Evolutionary conservation across 2,888 invertebrate genomes (phyloP).

Genomic region (Sarcophaga carnaria): DNA sequence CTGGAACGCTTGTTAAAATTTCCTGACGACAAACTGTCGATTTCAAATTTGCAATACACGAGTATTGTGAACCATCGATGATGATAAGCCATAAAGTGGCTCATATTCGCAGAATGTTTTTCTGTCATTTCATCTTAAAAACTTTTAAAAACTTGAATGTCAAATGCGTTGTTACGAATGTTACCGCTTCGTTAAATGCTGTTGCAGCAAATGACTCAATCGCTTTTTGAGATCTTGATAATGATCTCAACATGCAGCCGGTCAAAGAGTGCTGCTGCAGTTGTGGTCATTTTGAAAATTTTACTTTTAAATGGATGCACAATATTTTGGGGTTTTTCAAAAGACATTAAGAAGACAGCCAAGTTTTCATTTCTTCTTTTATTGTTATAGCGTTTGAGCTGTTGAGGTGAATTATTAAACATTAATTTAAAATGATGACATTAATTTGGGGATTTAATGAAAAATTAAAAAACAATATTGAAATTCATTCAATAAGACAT

Average conservation of each 20-base stretch:
- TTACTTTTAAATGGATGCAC: constrained; percentile 19
- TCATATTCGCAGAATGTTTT: constrained; percentile 4
- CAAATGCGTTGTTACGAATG: constrained; percentile 18
- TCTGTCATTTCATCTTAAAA: constrained; percentile 4
- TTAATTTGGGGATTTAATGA: constrained; percentile 50
- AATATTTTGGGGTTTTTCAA: background rate
- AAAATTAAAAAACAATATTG: background rate
- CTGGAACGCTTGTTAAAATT: background rate
- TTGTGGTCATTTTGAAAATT: constrained; percentile 21
- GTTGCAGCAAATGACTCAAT: constrained; percentile 54
- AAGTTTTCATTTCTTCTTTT: background rate
- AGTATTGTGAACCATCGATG: constrained; percentile 5
- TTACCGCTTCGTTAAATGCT: constrained; percentile 37
- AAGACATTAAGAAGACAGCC: constrained; percentile 1
- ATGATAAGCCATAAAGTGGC: background rate
- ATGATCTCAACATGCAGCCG: constrained; percentile 34
- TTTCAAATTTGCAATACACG: constrained; percentile 35
- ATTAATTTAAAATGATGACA: constrained; percentile 54
- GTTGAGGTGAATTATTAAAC: constrained; percentile 49
- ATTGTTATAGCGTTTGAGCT: background rate
- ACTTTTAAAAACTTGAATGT: constrained; percentile 24
- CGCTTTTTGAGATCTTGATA: constrained; percentile 46
- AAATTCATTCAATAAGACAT: constrained; percentile 18
- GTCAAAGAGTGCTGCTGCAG: constrained; percentile 1
- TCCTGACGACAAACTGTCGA: constrained; percentile 46